Conservation (phyloP, 2,797 vertebrate genomes). For the Heterohyrax brucei region DNA sequence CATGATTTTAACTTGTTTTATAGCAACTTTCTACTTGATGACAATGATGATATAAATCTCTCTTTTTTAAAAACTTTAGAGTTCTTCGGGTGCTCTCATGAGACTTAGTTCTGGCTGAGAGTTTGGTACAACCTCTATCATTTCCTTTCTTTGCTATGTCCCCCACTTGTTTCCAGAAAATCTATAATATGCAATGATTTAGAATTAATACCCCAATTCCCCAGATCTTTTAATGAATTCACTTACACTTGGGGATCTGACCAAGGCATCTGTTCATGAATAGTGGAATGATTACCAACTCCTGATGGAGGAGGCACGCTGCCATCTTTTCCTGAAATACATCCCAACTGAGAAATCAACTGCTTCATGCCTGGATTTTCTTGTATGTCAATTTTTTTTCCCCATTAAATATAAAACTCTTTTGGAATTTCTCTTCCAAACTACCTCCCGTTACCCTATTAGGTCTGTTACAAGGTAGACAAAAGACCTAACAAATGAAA, state of each 20-base stretch:
- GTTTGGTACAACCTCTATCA: constrained; percentile 83
- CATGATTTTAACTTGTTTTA: constrained; percentile 65
- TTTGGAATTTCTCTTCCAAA: constrained; percentile 59
- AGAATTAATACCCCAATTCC: constrained; percentile 92
- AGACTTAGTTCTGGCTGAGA: constrained; percentile 78
- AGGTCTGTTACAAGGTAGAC: constrained; percentile 70
- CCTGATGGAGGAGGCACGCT: constrained; percentile 91
- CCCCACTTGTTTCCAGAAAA: constrained; percentile 90
- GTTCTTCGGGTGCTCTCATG: constrained; percentile 71
- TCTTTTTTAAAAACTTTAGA: constrained; percentile 63
- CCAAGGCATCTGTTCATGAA: constrained; percentile 94
- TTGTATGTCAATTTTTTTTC: constrained; percentile 87
- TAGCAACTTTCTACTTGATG: constrained; percentile 49
- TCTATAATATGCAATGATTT: constrained; percentile 92
- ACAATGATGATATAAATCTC: constrained; percentile 71
- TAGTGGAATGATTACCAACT: constrained; percentile 92
- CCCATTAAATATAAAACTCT: constrained; percentile 86
- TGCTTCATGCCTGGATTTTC: constrained; percentile 89
- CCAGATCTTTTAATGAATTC: constrained; percentile 92
- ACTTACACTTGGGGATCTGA: constrained; percentile 91
- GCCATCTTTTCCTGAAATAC: constrained; percentile 91
- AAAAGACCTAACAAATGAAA: constrained; percentile 36
- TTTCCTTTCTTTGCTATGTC: constrained; percentile 85
- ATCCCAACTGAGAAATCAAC: constrained; percentile 92
- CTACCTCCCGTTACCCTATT: constrained; percentile 79